Percentiles rank a stretch among this genome's conserved stretches.
These are phyloP conservation scores for Sigmodon hispidus DNA, from an alignment of 2,113 vertebrate genomes.

Conservation along the genomic window DNA sequence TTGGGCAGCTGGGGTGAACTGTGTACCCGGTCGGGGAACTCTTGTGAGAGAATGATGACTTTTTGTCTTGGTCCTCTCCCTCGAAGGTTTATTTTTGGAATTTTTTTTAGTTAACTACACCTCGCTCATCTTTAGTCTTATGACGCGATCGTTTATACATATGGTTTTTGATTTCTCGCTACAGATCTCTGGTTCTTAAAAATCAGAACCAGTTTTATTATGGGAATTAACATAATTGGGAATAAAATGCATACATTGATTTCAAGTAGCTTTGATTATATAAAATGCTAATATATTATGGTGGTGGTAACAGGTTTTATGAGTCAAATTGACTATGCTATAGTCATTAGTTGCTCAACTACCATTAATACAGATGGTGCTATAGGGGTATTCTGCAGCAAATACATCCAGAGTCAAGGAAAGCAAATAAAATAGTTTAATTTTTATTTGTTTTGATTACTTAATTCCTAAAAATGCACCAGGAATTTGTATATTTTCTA, in stretches of 20 bases:
- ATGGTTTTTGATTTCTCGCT: too few species aligned
- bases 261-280: constrained; percentile 12
- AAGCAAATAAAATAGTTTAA: not conserved
- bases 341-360: not conserved
- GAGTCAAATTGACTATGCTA: not conserved
- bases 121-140: too few species aligned
- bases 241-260: not conserved
- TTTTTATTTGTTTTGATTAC: not conserved
- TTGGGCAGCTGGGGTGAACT: too few species aligned
- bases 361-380: not conserved
- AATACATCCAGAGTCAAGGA: not conserved
- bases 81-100: too few species aligned
- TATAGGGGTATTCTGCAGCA: not conserved
- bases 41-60: too few species aligned
- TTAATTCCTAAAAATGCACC: not conserved
- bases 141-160: too few species aligned
- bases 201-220: not conserved
- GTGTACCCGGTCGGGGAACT: too few species aligned
- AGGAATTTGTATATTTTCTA: not conserved
- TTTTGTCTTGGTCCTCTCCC: too few species aligned
- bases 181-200: too few species aligned
- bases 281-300: not conserved
- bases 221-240: not conserved
- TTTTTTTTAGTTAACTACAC: too few species aligned
- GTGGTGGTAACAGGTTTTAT: not conserved